Evolutionary conservation across 2,113 vertebrate genomes (phyloP).

Genomic region (Silurus meridionalis): DNA sequence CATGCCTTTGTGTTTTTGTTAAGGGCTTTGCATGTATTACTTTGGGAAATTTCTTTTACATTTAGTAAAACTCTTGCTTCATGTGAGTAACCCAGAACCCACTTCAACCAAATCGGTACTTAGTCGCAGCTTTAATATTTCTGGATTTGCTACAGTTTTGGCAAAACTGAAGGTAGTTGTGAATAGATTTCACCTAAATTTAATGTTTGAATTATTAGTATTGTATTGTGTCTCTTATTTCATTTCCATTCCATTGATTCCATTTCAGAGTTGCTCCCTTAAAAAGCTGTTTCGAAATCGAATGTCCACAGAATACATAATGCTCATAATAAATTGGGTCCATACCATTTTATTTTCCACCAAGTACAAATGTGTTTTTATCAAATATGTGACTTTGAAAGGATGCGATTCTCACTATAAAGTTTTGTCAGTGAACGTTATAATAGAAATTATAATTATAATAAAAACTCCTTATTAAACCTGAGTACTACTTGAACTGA

Average conservation of each 20-base stretch:
- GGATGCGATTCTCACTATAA: neutral
- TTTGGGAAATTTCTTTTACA: neutral
- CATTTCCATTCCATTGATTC: neutral
- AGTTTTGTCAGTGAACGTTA: conserved; percentile 9
- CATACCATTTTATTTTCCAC: neutral
- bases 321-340: neutral
- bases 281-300: neutral
- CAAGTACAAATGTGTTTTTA: neutral
- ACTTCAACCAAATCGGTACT: neutral
- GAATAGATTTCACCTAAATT: neutral
- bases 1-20: neutral
- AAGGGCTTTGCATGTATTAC: neutral
- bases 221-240: neutral
- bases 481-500: neutral
- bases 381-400: neutral
- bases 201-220: neutral
- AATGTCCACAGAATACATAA: neutral
- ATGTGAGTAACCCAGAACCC: neutral
- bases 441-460: neutral
- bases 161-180: neutral
- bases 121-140: neutral
- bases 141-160: neutral
- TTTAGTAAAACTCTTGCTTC: neutral
- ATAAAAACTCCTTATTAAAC: neutral
- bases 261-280: neutral